Evolutionary conservation across 2,888 invertebrate genomes (phyloP).

Genomic region (Lordiphosa fenestrarum): DNA sequence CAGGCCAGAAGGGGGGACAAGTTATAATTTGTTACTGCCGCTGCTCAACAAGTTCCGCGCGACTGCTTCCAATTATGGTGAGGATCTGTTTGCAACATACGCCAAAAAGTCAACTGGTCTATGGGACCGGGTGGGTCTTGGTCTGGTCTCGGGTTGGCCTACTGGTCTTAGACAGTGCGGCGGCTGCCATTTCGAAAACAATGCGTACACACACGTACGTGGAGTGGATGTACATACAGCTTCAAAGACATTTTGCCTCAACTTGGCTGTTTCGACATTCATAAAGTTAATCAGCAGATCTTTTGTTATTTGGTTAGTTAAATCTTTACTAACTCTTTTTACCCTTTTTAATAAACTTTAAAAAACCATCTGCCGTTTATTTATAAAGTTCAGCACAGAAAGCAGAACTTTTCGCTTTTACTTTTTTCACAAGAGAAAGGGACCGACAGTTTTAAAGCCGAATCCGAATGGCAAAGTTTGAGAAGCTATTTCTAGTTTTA

Average conservation of each 20-base stretch:
- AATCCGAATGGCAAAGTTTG: too few relatives aligned
- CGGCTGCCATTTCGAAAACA: conserved; percentile 40
- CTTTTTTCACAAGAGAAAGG: too few relatives aligned
- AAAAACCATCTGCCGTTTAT: too few relatives aligned
- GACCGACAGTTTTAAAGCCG: too few relatives aligned
- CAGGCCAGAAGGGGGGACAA: conserved; percentile 13
- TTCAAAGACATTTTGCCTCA: neutral
- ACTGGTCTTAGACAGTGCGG: conserved; percentile 56
- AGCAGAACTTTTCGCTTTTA: too few relatives aligned
- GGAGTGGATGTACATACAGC: conserved; percentile 15
- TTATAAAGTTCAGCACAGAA: too few relatives aligned
- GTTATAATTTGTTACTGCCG: conserved; percentile 61
- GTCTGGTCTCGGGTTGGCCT: conserved; percentile 25
- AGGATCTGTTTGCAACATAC: conserved; percentile 70
- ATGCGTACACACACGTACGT: conserved; percentile 26
- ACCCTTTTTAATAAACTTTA: too few relatives aligned
- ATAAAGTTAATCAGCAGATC: neutral
- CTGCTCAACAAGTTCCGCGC: conserved; percentile 71
- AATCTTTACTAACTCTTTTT: too few relatives aligned
- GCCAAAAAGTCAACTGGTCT: conserved; percentile 64
- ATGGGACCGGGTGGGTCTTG: conserved; percentile 33
- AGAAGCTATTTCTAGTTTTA: too few relatives aligned
- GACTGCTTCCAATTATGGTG: conserved; percentile 77
- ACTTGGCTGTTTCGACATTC: conserved; percentile 16
- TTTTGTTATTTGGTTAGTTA: neutral